Base-by-base conservation (phyloP, 1,140 invertebrate species). In the Megalopta genalis region DNA sequence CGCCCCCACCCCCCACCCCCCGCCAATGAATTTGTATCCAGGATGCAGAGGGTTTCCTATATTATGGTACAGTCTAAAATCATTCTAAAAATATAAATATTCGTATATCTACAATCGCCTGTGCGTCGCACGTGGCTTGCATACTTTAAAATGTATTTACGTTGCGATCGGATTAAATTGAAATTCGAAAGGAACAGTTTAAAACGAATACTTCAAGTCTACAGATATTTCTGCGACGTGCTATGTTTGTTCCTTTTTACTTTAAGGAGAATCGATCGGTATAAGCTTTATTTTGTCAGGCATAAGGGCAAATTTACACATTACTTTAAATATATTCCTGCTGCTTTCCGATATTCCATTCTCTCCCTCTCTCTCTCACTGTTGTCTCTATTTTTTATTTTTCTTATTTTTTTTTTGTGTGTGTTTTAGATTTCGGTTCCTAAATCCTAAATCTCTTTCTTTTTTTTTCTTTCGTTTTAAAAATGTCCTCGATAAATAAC, bases 271-370 rank as follows among this genome's bases (percentile, higher is more conserved):
- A 77, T 12, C 18, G 18, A 60, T 16, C 57, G 32, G 63, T 84
- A 82, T 85, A 72, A 69, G 83, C 72, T 86, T 86, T 75, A 85
- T 82, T 86, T 85, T 64, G 84, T 82, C 60, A 85, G 83, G 83
- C 84, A 86, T 82, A 77, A 76, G 71, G 76, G 66, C 67, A 67
- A 59, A 76, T 85, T 62, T 32, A 80, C 63, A 75, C 65, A 75
- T 37, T 52, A 60, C 23, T 59, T 77, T 25, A 73, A 39, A 84
- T 73, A 72, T 70, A 67, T 81, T 46, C 71, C 18, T 71, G 46
- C 14, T 82, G 63, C 62, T 18, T 21, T 21, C 52, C 25, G 46
- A 70, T 75, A 71, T 79, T 68, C 27, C n/a, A 59, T 60, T 21
- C 52, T 72, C 37, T 27, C 54, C 49, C 54, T 21, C 52, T 54